phyloP scores from a whole-genome alignment of 2,113 vertebrate genomes.

The Pteruthius melanotis region DNA sequence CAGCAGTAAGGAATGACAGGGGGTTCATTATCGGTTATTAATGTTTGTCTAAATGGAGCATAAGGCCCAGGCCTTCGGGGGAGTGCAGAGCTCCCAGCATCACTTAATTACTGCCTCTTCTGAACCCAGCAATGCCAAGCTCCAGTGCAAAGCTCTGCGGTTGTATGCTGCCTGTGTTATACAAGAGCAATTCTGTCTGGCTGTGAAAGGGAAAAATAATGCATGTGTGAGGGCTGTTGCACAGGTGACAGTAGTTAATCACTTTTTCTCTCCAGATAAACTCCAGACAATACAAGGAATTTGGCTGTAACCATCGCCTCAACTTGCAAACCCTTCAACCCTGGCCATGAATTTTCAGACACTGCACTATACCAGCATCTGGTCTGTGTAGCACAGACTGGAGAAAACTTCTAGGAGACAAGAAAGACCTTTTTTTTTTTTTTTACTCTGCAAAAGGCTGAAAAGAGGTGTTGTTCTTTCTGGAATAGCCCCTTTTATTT shows the following conservation, averaged over 20 bases:
- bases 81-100: not conserved
- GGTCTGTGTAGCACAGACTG: not conserved
- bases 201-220: not conserved
- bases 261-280: not conserved
- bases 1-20: not conserved
- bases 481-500: not conserved
- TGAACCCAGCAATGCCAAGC: not conserved
- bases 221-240: not conserved
- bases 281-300: not conserved
- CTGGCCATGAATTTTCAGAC: not conserved
- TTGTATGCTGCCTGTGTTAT: not conserved
- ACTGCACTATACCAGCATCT: not conserved
- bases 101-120: not conserved
- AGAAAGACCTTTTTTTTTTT: not conserved
- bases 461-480: not conserved
- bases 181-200: not conserved
- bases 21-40: not conserved
- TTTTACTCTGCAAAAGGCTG: not conserved
- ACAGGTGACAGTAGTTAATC: not conserved
- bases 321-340: not conserved
- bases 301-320: not conserved
- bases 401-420: not conserved
- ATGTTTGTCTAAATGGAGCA: slow-evolving; percentile 33
- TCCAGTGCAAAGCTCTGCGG: not conserved
- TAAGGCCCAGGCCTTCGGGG: not conserved